Evolutionary conservation across 1,140 invertebrate species (phyloP).

Genomic region (Dufourea novaeangliae): DNA sequence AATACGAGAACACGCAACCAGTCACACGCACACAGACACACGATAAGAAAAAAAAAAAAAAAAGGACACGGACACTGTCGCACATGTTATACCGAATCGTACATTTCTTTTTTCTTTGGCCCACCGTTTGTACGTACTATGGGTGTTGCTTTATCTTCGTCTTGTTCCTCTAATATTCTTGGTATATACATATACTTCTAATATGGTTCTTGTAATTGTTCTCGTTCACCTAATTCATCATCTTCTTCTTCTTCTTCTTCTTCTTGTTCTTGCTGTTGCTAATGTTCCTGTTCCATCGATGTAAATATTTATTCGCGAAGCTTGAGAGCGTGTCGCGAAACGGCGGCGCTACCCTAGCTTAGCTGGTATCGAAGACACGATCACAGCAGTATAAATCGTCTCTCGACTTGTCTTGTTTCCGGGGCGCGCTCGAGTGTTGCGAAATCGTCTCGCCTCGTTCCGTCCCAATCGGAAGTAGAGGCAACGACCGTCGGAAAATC

Average conservation of each 20-base stretch:
- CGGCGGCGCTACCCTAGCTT: too few relatives aligned
- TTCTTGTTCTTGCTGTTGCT: background rate
- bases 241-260: constrained; percentile 15
- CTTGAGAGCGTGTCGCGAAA: background rate
- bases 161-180: constrained; percentile 38
- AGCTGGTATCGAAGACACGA: too few relatives aligned
- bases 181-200: constrained; percentile 27
- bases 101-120: constrained; percentile 52
- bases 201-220: constrained; percentile 18
- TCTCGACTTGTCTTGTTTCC: too few relatives aligned
- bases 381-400: too few relatives aligned
- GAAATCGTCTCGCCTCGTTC: too few relatives aligned
- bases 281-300: too few relatives aligned
- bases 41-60: constrained; percentile 23
- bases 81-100: constrained; percentile 39
- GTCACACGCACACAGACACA: constrained; percentile 45
- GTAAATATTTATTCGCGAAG: constrained; percentile 28
- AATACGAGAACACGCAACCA: constrained; percentile 45
- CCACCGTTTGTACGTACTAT: constrained; percentile 55
- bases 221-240: constrained; percentile 24
- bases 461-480: too few relatives aligned
- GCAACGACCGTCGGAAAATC: too few relatives aligned
- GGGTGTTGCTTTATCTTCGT: constrained; percentile 68
- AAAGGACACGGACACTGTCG: constrained; percentile 26
- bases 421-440: too few relatives aligned